These are phyloP conservation scores for Pseudomyrmex flavicornis DNA, from an alignment of 1,140 invertebrate species.

Conservation along the genomic window DNA sequence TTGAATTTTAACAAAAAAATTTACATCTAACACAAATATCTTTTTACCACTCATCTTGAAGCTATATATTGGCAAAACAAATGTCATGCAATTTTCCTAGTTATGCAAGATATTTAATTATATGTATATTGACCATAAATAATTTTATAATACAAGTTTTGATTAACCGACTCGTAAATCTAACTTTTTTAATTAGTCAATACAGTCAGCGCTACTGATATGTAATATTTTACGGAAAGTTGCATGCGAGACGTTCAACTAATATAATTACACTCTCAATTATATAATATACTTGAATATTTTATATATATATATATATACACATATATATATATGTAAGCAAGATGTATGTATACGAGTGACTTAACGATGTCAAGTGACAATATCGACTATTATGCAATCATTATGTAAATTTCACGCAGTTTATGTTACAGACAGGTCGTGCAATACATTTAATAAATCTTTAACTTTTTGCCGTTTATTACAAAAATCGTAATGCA, in stretches of 20 bases:
- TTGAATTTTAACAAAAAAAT: background rate
- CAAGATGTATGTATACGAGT: conserved; percentile 40
- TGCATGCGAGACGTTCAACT: conserved; percentile 52
- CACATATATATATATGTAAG: conserved; percentile 30
- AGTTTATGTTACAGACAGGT: conserved; percentile 78
- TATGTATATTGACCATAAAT: background rate
- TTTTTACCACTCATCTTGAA: conserved; percentile 12
- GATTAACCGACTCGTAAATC: background rate
- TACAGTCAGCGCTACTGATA: background rate
- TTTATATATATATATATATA: conserved; percentile 47
- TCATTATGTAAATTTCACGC: conserved; percentile 78
- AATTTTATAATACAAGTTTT: background rate
- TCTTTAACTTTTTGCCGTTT: conserved; percentile 11
- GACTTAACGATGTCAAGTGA: conserved; percentile 48
- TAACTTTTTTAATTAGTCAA: conserved; percentile 20
- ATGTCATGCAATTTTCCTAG: conserved; percentile 47
- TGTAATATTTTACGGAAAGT: conserved; percentile 55
- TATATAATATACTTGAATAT: conserved; percentile 65
- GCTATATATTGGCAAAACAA: conserved; percentile 29
- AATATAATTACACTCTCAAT: conserved; percentile 28
- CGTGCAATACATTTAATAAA: conserved; percentile 72
- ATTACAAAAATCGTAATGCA: background rate
- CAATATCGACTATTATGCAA: conserved; percentile 62
- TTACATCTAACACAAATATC: conserved; percentile 14
- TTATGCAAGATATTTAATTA: background rate